These are phyloP conservation scores for Porphyrio hochstetteri DNA, from an alignment of 2,113 vertebrate species.

Conservation along the genomic window DNA sequence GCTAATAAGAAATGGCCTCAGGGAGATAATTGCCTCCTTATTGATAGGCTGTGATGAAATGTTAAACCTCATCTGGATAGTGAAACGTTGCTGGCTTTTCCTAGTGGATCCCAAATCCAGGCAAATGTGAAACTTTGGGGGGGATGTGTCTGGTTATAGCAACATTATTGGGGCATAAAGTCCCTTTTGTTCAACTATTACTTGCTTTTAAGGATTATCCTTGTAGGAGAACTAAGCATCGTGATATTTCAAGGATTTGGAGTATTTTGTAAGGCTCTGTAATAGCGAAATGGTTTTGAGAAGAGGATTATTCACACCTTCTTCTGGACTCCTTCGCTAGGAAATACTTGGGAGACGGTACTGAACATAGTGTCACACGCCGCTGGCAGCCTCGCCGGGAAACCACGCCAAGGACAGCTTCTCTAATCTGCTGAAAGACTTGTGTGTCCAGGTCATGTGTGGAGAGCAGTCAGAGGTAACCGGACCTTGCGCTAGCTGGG, in stretches of 20 bases:
- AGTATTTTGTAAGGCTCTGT: background rate
- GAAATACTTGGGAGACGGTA: slow-evolving; percentile 13
- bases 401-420: slow-evolving; percentile 28
- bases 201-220: background rate
- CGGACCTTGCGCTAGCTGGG: background rate
- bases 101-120: background rate
- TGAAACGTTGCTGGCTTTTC: background rate
- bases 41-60: background rate
- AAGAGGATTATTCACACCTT: slow-evolving; percentile 27
- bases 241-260: background rate
- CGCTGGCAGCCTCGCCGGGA: background rate
- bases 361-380: slow-evolving; percentile 18
- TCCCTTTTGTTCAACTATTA: background rate
- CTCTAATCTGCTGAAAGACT: slow-evolving; percentile 41
- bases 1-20: background rate
- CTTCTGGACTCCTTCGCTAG: background rate
- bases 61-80: background rate
- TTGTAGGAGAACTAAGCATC: background rate
- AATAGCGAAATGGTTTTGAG: background rate
- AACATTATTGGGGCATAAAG: background rate
- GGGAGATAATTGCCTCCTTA: background rate
- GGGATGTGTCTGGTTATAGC: background rate
- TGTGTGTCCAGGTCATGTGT: background rate
- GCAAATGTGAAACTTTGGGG: background rate
- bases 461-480: background rate